Percentiles rank a stretch among this genome's conserved stretches.
phyloP scores from a whole-genome alignment of 2,797 vertebrate genomes.

The Ctenopoma multispine region DNA sequence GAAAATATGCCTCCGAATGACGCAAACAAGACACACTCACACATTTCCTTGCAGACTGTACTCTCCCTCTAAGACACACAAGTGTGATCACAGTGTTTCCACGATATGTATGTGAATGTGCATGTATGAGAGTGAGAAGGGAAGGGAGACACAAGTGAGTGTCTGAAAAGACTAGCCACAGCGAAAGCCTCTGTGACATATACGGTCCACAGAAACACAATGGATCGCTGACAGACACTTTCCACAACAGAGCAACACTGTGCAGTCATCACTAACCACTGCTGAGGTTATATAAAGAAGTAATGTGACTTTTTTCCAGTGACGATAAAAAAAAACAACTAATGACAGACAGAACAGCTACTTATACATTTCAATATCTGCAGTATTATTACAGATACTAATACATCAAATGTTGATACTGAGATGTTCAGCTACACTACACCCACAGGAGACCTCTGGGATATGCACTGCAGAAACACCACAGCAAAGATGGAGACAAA shows the following conservation, averaged over 20 bases:
- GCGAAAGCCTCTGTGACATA: constrained; percentile 48
- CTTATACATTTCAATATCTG: neutral
- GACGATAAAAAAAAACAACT: neutral
- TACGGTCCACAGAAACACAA: constrained; percentile 52
- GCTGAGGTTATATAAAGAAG: constrained; percentile 21
- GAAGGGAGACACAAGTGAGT: constrained; percentile 6
- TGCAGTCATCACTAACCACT: constrained; percentile 48
- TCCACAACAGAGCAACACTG: constrained; percentile 58
- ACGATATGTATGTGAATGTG: constrained; percentile 7
- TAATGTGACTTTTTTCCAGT: neutral
- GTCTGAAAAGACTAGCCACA: constrained; percentile 27
- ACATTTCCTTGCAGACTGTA: constrained; percentile 36
- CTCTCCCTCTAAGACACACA: neutral
- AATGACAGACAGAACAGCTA: no score
- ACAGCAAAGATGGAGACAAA: neutral
- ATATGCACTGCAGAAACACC: neutral
- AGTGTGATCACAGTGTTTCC: constrained; percentile 49
- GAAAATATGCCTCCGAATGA: no score
- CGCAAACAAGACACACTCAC: constrained; percentile 19
- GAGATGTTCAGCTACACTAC: no score
- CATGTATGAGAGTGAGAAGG: neutral
- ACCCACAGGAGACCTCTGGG: neutral
- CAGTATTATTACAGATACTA: neutral
- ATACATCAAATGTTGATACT: no score
- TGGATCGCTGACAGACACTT: constrained; percentile 66